Conservation (phyloP, 2,113 vertebrate genomes). For the Apodemus speciosus region DNA sequence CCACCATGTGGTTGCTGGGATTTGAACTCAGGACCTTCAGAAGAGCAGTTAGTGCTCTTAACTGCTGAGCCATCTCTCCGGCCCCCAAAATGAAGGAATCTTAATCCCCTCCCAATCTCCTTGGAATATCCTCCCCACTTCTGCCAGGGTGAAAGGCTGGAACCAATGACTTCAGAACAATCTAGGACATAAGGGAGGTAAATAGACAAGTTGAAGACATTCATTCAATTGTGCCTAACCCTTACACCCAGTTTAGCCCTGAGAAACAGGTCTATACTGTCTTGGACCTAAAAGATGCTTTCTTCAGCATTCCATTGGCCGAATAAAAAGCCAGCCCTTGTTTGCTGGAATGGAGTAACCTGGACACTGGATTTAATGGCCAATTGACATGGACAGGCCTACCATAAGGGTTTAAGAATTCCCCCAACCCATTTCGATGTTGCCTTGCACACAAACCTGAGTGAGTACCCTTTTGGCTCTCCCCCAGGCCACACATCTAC, state of each 20-base stretch:
- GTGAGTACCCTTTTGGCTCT: background rate
- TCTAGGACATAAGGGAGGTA: background rate
- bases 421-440: background rate
- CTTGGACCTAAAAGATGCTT: background rate
- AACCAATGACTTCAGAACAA: background rate
- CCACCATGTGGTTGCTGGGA: too few relatives aligned
- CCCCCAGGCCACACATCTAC: background rate
- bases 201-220: background rate
- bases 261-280: background rate
- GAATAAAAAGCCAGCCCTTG: background rate
- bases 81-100: background rate
- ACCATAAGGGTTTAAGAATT: background rate
- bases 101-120: background rate
- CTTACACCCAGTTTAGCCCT: background rate
- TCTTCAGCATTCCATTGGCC: background rate
- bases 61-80: too few relatives aligned
- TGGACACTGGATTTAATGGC: background rate
- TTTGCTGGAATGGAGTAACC: background rate
- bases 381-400: background rate
- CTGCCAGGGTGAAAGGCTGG: background rate
- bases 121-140: background rate
- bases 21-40: too few relatives aligned
- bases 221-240: background rate
- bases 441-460: background rate
- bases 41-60: too few relatives aligned